Evolutionary conservation across 1,140 invertebrate species (phyloP).

Genomic region (honey bee (Apis mellifera)): DNA sequence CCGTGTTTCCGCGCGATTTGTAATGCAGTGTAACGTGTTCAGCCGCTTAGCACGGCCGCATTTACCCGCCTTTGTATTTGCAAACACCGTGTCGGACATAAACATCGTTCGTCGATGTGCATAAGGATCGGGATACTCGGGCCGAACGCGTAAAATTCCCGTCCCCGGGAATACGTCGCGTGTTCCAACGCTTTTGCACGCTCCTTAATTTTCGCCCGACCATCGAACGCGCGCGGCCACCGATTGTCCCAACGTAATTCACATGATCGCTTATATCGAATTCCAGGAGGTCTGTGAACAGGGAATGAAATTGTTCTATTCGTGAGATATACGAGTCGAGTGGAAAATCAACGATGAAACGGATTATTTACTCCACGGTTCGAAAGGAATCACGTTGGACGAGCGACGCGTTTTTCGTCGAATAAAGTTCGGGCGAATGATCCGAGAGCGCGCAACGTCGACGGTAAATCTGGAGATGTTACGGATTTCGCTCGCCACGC

Average conservation of each 20-base stretch:
- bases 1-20: slow-evolving; percentile 69
- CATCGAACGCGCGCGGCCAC: no score
- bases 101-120: slow-evolving; percentile 41
- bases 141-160: background rate
- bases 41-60: slow-evolving; percentile 59
- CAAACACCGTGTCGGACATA: slow-evolving; percentile 63
- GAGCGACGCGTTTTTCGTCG: background rate
- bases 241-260: no score
- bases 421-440: background rate
- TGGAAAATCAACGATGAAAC: no score
- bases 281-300: no score
- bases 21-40: slow-evolving; percentile 69
- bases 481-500: slow-evolving; percentile 21
- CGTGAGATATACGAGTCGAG: no score
- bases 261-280: no score
- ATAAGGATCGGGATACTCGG: background rate
- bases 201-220: no score
- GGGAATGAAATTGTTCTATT: no score
- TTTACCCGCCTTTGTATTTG: slow-evolving; percentile 68
- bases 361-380: background rate
- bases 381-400: background rate
- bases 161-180: background rate
- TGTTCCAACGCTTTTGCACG: no score
- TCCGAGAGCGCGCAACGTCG: slow-evolving; percentile 13
- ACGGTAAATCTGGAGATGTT: slow-evolving; percentile 47